Base-by-base conservation (phyloP, 1,140 invertebrate genomes). In the Elysia chlorotica region DNA sequence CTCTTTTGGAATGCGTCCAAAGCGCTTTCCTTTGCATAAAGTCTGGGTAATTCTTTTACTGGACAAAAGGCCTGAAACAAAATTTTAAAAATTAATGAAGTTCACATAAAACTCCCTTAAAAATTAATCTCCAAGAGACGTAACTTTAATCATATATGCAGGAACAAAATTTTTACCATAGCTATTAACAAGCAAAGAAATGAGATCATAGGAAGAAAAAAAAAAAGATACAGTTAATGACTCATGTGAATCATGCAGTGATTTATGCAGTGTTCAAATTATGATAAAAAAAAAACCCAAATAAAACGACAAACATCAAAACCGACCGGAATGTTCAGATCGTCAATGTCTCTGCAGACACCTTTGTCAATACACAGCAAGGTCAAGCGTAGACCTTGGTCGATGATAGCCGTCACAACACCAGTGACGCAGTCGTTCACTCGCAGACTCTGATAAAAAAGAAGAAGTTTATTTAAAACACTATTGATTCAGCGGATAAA, bases 401-500 rank as follows among this genome's bases (percentile, higher is more conserved):
- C 90, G 76, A 91, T 91, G 87, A 92, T 91, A 65, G 90, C 88
- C 80, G 92, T 91, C 59, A 96, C 92, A 74, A 92, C 91, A 59
- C 93, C 93, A 85, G 94, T 92, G 77, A 96, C 92, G 74, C 95
- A 89, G 88, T 96, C 94, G 62, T 93, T 93, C 73, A 92, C 90
- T 86, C 93, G 87, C 92, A 95, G 89, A 90, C 91, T 92, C 93
- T 94, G 83, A 38, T 89, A 87, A 74, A 69, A 76, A 76, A 65
- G 37, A 23, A 37, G n/a, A n/a, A n/a, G n/a, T n/a, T n/a, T n/a
- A n/a, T n/a, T n/a, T n/a, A 63, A n/a, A 23, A 74, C 76, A 76
- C 5, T 14, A 56, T 6, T 56, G 10, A n/a, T 54, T 6, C 25
- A 21, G 25, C 10, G 25, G 25, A 10, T 59, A 25, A 28, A 10